These are phyloP conservation scores for Adelges cooleyi DNA, from an alignment of 1,140 invertebrate species.

Conservation along the genomic window DNA sequence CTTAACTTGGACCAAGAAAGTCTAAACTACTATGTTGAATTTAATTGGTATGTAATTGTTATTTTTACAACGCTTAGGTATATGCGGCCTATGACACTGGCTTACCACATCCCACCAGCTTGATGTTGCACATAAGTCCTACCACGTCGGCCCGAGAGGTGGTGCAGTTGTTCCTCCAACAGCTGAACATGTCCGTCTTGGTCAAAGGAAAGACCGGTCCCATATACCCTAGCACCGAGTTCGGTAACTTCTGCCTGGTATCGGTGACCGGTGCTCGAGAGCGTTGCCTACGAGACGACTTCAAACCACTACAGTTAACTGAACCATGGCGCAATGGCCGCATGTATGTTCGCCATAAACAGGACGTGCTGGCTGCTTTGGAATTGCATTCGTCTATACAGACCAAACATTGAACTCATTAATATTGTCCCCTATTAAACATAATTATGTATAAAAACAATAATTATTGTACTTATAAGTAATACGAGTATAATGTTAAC, in stretches of 20 bases:
- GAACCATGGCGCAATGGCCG: conserved; percentile 90
- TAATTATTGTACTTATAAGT: too few species aligned
- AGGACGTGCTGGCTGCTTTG: conserved; percentile 73
- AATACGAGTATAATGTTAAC: too few species aligned
- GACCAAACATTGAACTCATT: conserved; percentile 27
- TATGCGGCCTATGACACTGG: conserved; percentile 92
- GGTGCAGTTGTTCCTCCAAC: conserved; percentile 84
- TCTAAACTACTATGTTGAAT: too few species aligned
- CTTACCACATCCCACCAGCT: conserved; percentile 67
- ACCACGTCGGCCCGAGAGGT: conserved; percentile 85
- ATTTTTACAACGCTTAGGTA: too few species aligned
- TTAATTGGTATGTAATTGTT: too few species aligned
- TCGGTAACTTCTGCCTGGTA: conserved; percentile 82
- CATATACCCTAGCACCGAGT: conserved; percentile 64
- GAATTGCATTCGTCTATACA: conserved; percentile 46
- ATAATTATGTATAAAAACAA: too few species aligned
- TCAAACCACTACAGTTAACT: conserved; percentile 79
- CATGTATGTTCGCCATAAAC: conserved; percentile 79
- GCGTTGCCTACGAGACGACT: conserved; percentile 82
- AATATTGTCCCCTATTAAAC: too few species aligned
- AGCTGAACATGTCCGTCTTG: conserved; percentile 83
- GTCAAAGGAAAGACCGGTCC: conserved; percentile 74
- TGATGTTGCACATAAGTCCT: conserved; percentile 82
- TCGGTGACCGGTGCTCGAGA: conserved; percentile 87
- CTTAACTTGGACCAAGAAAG: too few species aligned